Evolutionary conservation across 2,888 invertebrate genomes (phyloP).

Genomic region (Heliconius cydno): DNA sequence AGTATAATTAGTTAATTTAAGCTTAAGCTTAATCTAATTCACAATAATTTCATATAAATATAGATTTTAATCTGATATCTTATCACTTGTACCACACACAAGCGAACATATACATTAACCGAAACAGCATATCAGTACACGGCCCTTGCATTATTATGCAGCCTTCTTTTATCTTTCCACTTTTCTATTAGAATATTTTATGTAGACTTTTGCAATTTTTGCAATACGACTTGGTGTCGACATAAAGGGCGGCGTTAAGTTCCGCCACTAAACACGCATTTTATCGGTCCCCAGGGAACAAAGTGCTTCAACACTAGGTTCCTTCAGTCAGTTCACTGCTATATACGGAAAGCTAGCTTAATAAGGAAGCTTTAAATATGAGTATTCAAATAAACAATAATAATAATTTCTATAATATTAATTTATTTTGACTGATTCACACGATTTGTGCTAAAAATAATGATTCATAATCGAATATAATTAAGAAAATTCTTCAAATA

Average conservation of each 20-base stretch:
- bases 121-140: constrained; percentile 73
- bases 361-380: neutral
- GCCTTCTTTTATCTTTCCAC: constrained; percentile 62
- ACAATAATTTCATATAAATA: neutral
- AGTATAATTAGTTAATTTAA: too few species aligned
- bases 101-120: constrained; percentile 73
- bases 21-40: neutral
- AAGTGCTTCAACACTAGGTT: neutral
- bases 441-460: neutral
- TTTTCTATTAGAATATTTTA: constrained; percentile 60
- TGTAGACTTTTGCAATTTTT: constrained; percentile 8
- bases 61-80: neutral
- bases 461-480: neutral
- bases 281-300: too few species aligned
- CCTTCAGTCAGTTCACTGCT: neutral
- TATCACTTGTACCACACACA: constrained; percentile 51
- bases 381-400: neutral
- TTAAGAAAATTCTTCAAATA: neutral
- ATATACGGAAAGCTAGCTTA: neutral
- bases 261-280: too few species aligned
- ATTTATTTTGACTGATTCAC: neutral
- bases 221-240: neutral
- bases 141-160: constrained; percentile 62
- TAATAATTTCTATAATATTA: neutral
- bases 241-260: too few species aligned